Evolutionary conservation across 2,888 invertebrate genomes (phyloP).

Genomic region (Chesias legatella): DNA sequence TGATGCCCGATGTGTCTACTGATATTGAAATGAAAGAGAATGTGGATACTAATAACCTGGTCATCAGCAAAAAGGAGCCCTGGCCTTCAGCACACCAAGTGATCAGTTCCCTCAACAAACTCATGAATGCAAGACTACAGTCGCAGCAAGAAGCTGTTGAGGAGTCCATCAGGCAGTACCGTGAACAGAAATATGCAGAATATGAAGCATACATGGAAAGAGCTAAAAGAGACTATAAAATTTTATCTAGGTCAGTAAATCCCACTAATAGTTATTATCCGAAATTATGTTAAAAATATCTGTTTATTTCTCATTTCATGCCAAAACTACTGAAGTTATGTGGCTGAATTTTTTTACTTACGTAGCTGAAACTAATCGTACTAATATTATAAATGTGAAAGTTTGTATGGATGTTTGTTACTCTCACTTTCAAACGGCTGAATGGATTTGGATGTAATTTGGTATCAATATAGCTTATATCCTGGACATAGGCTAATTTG

Average conservation of each 20-base stretch:
- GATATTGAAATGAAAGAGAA: slow-evolving; percentile 76
- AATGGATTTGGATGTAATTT: no score
- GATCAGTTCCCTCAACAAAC: slow-evolving; percentile 82
- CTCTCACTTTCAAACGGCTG: no score
- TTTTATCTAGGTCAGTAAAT: slow-evolving; percentile 78
- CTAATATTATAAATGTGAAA: no score
- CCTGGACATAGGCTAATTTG: no score
- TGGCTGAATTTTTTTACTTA: no score
- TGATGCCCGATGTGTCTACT: slow-evolving; percentile 79
- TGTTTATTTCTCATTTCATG: no score
- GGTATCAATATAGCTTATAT: no score
- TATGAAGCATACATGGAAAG: slow-evolving; percentile 87
- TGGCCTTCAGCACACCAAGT: slow-evolving; percentile 77
- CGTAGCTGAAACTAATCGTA: no score
- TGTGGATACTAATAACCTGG: slow-evolving; percentile 64
- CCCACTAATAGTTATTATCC: no score
- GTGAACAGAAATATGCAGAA: slow-evolving; percentile 86
- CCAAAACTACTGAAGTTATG: no score
- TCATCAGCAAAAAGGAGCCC: slow-evolving; percentile 51
- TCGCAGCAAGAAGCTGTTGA: slow-evolving; percentile 86
- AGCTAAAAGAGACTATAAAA: slow-evolving; percentile 86
- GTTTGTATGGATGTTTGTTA: no score
- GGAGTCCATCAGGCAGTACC: slow-evolving; percentile 86
- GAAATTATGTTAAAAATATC: no score
- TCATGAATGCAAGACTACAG: slow-evolving; percentile 86